Evolutionary conservation across 2,888 invertebrate species (phyloP).

Genomic region (Lithophane semibrunnea): DNA sequence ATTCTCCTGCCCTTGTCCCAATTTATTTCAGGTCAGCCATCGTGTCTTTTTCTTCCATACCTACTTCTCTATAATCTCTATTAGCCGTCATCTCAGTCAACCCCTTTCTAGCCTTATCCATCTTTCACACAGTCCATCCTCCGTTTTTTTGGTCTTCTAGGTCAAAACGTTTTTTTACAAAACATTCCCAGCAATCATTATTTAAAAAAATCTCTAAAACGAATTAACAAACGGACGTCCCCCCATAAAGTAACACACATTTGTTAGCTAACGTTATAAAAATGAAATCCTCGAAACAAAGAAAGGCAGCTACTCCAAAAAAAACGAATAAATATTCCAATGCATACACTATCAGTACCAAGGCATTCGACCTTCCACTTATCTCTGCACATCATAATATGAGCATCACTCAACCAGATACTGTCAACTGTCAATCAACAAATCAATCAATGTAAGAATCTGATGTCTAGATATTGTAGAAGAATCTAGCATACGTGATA

Average conservation of each 20-base stretch:
- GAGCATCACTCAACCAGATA: slow-evolving; percentile 62
- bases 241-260: not conserved
- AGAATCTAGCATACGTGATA: slow-evolving; percentile 36
- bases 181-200: not conserved
- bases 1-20: not conserved
- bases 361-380: slow-evolving; percentile 41
- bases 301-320: not conserved
- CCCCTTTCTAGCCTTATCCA: too few species aligned
- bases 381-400: slow-evolving; percentile 45
- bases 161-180: not conserved
- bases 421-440: slow-evolving; percentile 64
- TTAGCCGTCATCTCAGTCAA: not conserved
- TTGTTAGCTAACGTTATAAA: not conserved
- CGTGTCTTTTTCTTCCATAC: not conserved
- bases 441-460: slow-evolving; percentile 67
- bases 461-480: slow-evolving; percentile 55
- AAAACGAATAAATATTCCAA: not conserved
- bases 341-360: slow-evolving; percentile 39
- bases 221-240: too few species aligned
- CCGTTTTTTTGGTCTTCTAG: not conserved
- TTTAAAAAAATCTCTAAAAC: not conserved
- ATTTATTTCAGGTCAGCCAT: not conserved
- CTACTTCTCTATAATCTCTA: not conserved
- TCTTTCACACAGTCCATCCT: too few species aligned
- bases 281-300: not conserved